A percentile compares a stretch with the other conserved stretches of the same genome.
These are phyloP conservation scores for Hippolais icterina DNA, from an alignment of 2,113 vertebrate genomes.

Conservation along the genomic window DNA sequence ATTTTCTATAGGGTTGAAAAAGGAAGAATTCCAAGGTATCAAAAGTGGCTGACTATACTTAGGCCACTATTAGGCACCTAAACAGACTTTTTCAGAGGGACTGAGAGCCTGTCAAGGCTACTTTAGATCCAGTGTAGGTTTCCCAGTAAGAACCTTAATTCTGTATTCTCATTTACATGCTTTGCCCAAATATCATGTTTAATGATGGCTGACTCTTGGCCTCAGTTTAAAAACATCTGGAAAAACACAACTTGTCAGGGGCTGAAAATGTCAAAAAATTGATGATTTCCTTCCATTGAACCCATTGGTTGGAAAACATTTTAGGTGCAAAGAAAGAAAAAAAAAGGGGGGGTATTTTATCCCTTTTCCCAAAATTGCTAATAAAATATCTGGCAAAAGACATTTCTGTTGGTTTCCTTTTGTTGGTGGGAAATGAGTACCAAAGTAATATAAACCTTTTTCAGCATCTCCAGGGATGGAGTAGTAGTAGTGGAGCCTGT, in stretches of 20 bases:
- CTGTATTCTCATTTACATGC: accelerated
- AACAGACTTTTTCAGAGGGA: neutral
- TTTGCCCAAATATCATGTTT: neutral
- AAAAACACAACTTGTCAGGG: neutral
- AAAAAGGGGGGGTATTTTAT: neutral
- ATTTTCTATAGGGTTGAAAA: neutral
- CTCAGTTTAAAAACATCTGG: neutral
- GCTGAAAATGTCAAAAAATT: neutral
- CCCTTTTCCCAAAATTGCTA: neutral
- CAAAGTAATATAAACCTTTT: neutral
- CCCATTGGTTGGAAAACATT: neutral
- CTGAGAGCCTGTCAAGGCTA: neutral
- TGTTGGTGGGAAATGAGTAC: neutral
- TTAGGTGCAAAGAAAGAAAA: neutral
- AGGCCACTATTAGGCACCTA: neutral
- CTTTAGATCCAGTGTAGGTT: neutral
- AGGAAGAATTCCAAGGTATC: neutral
- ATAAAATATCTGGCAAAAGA: neutral
- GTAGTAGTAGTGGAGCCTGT: neutral
- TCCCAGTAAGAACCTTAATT: neutral
- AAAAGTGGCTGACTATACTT: neutral
- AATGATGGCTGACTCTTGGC: neutral
- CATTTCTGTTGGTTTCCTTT: conserved; percentile 21
- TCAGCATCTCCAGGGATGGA: neutral
- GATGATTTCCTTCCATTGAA: neutral